Evolutionary conservation across 2,113 vertebrate species (phyloP), one percentile per base, ranked within the genome.

Genomic region (Anguilla japonica): DNA sequence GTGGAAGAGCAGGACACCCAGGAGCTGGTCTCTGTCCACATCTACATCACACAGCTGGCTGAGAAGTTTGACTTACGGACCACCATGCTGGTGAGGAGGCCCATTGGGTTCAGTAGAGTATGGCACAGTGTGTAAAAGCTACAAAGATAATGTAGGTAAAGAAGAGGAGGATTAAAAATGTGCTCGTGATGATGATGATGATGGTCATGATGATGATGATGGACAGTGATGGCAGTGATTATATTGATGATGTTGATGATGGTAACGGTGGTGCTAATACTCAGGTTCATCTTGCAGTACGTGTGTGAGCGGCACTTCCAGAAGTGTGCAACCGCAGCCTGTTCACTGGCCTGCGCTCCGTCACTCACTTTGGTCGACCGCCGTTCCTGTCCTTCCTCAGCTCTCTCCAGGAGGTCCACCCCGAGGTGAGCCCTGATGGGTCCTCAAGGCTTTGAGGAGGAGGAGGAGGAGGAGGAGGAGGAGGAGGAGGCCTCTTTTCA

Each of bases 21-120:
- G 0, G 89, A 96, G 53, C 91, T 99, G 88, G 97, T 99, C 41
- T 98, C 98, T 0, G 97, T 99, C 86, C 98, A 99, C 93, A 99
- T 96, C 90, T 99, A 99, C 87, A 98, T 99, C 93, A 99, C 98
- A 0, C 98, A 99, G 93, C 94, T 99, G 92, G 96, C 98, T 0
- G 97, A 99, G 93, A 99, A 99, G 94, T 99, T 99, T 0, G 98
- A 99, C 90, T 96, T 99, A 82, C 96, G 98, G 86, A 99, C 98
- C 71, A 98, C 97, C 87, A 98, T 99, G 97, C 95, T 99, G 96
- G 98, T 99, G 91, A 94, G 92, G 11, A 81, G 15, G 67, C 26
- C 7, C 20, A 41, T 67, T 20, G 26, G 2, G 34, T 75, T 75
- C n/a, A 75, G 11, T 46, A 46, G 43, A 46, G 43, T 34, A 75